These are phyloP conservation scores for Dendrocincla fuliginosa DNA, from an alignment of 2,797 vertebrate genomes.

Conservation along the genomic window DNA sequence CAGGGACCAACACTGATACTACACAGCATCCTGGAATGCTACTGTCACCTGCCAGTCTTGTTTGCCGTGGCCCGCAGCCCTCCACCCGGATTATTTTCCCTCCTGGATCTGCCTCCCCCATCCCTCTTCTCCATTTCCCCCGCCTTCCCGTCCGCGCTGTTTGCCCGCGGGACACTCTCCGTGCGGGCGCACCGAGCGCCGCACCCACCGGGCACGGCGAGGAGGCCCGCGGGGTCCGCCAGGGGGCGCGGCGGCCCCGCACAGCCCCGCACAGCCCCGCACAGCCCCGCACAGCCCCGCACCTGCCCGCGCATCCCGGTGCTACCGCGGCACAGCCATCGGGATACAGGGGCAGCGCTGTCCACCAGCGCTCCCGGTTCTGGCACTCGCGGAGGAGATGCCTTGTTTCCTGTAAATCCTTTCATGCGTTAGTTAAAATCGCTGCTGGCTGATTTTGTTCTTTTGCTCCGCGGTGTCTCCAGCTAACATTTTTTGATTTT, in stretches of 20 bases:
- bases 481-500: background rate
- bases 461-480: background rate
- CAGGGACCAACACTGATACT: background rate
- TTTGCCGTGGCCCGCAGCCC: background rate
- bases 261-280: background rate
- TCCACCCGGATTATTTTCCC: background rate
- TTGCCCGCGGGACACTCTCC: background rate
- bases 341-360: accelerated
- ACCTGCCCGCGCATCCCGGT: background rate
- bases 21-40: accelerated
- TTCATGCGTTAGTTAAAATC: background rate
- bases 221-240: background rate
- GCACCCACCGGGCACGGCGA: accelerated
- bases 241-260: background rate
- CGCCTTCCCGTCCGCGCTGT: accelerated
- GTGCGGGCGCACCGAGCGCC: background rate
- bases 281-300: background rate
- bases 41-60: background rate
- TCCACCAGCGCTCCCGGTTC: accelerated
- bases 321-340: accelerated
- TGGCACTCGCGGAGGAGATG: background rate
- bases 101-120: too few relatives aligned
- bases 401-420: background rate
- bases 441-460: background rate
- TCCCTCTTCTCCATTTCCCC: accelerated